Percentiles rank a stretch among this genome's conserved stretches.
phyloP scores from a whole-genome alignment of 2,888 invertebrate species.

The Drosophila niveifrons region DNA sequence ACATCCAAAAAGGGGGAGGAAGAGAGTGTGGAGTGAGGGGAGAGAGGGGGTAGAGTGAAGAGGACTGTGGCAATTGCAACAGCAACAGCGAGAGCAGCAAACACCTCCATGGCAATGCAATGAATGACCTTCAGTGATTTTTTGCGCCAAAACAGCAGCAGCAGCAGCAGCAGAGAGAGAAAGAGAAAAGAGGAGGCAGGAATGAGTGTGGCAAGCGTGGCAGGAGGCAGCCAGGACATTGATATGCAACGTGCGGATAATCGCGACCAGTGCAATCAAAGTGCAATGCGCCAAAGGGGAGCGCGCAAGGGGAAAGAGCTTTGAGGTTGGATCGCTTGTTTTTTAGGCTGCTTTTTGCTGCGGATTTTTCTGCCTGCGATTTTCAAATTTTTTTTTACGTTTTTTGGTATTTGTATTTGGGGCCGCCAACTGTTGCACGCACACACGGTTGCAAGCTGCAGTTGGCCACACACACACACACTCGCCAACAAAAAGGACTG shows the following conservation, averaged over 20 bases:
- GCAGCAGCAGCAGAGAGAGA: neutral
- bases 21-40: too few species aligned
- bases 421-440: constrained; percentile 68
- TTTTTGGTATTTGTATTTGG: constrained; percentile 17
- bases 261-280: constrained; percentile 80
- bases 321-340: neutral
- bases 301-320: neutral
- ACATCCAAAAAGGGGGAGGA: neutral
- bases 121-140: constrained; percentile 71
- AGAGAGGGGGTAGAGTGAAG: too few species aligned
- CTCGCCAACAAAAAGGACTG: constrained; percentile 2
- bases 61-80: constrained; percentile 1
- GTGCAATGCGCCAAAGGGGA: constrained; percentile 56
- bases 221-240: constrained; percentile 56
- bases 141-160: constrained; percentile 7
- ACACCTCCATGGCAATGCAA: constrained; percentile 54
- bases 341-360: constrained; percentile 10
- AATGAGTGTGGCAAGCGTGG: neutral
- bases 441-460: constrained; percentile 48
- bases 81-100: constrained; percentile 26
- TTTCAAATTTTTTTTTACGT: constrained; percentile 7
- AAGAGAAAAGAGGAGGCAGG: neutral
- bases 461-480: neutral
- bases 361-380: constrained; percentile 16
- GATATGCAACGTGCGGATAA: constrained; percentile 79